These are phyloP conservation scores for Myotis vivesi DNA, from an alignment of 2,797 vertebrate genomes.

Conservation along the genomic window DNA sequence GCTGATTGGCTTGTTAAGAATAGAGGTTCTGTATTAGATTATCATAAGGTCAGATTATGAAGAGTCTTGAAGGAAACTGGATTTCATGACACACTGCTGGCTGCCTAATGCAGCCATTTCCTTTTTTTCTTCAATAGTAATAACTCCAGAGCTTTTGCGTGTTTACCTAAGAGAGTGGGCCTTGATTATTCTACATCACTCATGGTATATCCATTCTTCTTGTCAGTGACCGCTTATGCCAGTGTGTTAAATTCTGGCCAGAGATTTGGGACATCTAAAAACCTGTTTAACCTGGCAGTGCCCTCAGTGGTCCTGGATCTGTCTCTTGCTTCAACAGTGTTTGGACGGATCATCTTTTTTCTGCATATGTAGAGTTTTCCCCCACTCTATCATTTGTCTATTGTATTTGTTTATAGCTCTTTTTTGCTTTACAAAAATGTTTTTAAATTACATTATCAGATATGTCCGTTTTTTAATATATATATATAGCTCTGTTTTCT, in stretches of 20 bases:
- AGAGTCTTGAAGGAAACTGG: not conserved
- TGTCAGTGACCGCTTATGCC: not conserved
- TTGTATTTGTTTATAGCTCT: conserved; percentile 7
- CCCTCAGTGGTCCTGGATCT: too few species aligned
- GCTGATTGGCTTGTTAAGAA: not conserved
- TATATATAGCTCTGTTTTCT: not conserved
- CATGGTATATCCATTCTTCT: not conserved
- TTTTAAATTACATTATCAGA: conserved; percentile 6
- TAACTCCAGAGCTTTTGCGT: not conserved
- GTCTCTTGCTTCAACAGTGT: too few species aligned
- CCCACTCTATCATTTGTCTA: not conserved
- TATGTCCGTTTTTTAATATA: not conserved
- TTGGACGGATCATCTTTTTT: not conserved
- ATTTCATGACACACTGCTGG: not conserved
- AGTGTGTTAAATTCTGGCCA: not conserved
- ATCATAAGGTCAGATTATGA: not conserved
- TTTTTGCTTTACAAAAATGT: conserved; percentile 26
- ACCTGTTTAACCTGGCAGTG: not conserved
- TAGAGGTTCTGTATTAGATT: not conserved
- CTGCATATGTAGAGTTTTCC: not conserved
- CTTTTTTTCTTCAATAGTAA: not conserved
- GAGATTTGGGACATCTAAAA: not conserved
- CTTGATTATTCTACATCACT: not conserved
- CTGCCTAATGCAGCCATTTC: not conserved
- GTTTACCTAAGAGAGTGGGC: not conserved